These are phyloP conservation scores for Epinotia demarniana DNA, from an alignment of 2,888 invertebrate genomes.

Conservation along the genomic window DNA sequence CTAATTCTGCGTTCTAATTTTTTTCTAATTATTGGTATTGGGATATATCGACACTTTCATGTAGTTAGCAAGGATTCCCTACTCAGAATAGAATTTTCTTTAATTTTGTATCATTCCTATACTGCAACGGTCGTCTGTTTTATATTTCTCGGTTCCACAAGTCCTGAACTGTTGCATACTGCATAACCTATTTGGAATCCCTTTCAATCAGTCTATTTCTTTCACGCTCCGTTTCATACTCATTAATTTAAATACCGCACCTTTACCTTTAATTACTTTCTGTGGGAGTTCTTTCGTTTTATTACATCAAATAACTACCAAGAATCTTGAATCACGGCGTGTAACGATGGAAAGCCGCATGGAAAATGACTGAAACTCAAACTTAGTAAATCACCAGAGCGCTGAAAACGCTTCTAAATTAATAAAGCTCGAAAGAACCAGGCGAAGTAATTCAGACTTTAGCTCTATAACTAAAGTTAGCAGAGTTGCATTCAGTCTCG, in stretches of 20 bases:
- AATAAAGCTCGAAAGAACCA: conserved; percentile 35
- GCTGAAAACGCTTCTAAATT: conserved; percentile 20
- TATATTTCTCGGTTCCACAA: background rate
- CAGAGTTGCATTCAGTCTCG: conserved; percentile 38
- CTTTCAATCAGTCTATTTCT: background rate
- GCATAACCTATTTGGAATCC: conserved; percentile 3
- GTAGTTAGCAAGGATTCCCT: background rate
- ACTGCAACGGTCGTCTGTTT: conserved; percentile 1
- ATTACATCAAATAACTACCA: conserved; percentile 10
- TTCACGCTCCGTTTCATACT: conserved; percentile 7
- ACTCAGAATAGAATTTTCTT: background rate
- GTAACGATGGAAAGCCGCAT: conserved; percentile 15
- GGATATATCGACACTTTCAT: conserved; percentile 16
- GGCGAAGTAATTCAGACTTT: conserved; percentile 35
- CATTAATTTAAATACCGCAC: conserved; percentile 13
- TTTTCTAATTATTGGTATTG: conserved; percentile 27
- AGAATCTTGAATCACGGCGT: background rate
- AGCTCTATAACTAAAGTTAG: conserved; percentile 33
- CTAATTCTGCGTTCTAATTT: conserved; percentile 47
- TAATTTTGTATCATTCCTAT: background rate
- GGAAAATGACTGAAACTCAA: conserved; percentile 20
- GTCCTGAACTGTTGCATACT: conserved; percentile 19
- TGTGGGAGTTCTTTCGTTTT: background rate
- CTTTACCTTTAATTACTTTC: conserved; percentile 8
- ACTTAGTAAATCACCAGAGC: background rate